These are phyloP conservation scores for Gnathonemus echidnorhynchus DNA, from an alignment of 2,113 vertebrate species.

Conservation along the genomic window DNA sequence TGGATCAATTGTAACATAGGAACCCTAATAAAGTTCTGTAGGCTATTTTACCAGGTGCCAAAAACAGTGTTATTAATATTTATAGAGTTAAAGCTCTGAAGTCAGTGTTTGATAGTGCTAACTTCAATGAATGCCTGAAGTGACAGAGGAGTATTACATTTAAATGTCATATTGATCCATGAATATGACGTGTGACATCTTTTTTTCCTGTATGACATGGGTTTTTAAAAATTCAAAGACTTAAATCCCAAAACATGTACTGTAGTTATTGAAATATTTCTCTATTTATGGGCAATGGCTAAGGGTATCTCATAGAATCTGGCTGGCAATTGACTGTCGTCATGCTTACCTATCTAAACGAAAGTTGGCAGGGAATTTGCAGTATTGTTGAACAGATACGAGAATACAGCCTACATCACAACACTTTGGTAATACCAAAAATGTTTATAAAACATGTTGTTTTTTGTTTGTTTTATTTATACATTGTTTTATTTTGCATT, in stretches of 20 bases:
- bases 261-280: neutral
- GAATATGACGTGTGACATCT: neutral
- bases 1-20: conserved; percentile 39
- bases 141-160: neutral
- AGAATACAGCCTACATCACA: neutral
- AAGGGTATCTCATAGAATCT: neutral
- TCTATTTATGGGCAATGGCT: neutral
- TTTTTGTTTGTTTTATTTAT: neutral
- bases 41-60: conserved; percentile 42
- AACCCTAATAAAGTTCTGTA: conserved; percentile 29
- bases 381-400: neutral
- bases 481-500: neutral
- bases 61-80: conserved; percentile 39
- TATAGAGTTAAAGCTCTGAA: conserved; percentile 33
- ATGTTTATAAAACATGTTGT: neutral
- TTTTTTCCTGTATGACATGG: neutral
- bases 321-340: neutral
- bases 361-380: neutral
- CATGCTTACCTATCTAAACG: neutral
- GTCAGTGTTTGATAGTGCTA: conserved; percentile 5
- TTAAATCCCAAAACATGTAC: conserved; percentile 1
- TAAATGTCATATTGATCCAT: neutral
- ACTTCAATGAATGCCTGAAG: conserved; percentile 22
- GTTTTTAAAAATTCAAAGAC: neutral
- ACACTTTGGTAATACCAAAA: conserved; percentile 12